phyloP scores from a whole-genome alignment of 2,888 invertebrate species.

The Drosophila flavopinicola region DNA sequence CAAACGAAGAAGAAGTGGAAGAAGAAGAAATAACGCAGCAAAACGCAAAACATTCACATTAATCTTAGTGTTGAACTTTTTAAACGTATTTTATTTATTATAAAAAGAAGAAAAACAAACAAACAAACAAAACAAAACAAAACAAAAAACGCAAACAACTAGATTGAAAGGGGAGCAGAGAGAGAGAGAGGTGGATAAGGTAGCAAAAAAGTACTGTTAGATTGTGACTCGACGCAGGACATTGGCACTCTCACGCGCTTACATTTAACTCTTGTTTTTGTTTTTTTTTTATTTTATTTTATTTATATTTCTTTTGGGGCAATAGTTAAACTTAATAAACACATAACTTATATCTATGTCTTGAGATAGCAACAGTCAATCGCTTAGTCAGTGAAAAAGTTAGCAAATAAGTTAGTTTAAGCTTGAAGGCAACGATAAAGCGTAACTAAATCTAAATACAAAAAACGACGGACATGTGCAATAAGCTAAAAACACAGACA shows the following conservation, averaged over 20 bases:
- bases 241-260: conserved; percentile 68
- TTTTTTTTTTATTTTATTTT: neutral
- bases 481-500: conserved; percentile 38
- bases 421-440: conserved; percentile 35
- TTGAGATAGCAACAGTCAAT: conserved; percentile 50
- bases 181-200: neutral
- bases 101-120: conserved; percentile 16
- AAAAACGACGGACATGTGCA: conserved; percentile 50
- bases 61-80: conserved; percentile 66
- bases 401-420: conserved; percentile 41
- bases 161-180: neutral
- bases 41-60: conserved; percentile 73
- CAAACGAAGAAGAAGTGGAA: conserved; percentile 22
- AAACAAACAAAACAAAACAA: conserved; percentile 22
- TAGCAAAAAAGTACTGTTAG: neutral
- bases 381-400: conserved; percentile 55
- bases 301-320: conserved; percentile 38
- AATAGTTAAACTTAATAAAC: conserved; percentile 59
- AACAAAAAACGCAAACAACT: conserved; percentile 5
- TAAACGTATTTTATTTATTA: conserved; percentile 64
- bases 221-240: conserved; percentile 14
- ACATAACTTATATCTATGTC: conserved; percentile 9
- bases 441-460: conserved; percentile 23
- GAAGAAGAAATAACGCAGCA: conserved; percentile 15
- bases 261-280: conserved; percentile 9